A percentile compares a stretch with the other conserved stretches of the same genome.
These are phyloP conservation scores for Notechis scutatus DNA, from an alignment of 2,113 vertebrate species.

Conservation along the genomic window DNA sequence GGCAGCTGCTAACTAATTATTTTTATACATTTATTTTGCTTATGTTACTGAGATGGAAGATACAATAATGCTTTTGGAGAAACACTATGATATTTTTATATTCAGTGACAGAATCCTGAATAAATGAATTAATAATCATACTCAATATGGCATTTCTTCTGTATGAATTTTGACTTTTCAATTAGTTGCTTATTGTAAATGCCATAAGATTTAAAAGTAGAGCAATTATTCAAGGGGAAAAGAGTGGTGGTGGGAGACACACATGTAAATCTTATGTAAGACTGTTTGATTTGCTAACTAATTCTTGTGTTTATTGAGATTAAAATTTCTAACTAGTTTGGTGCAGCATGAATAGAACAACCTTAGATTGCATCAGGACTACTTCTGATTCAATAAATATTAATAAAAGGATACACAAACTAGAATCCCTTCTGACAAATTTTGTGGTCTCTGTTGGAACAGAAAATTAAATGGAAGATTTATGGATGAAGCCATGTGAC, in stretches of 20 bases:
- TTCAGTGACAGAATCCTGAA: not conserved
- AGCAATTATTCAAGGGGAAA: slow-evolving; percentile 18
- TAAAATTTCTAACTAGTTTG: slow-evolving; percentile 26
- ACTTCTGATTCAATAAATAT: slow-evolving; percentile 25
- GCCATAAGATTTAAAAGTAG: not conserved
- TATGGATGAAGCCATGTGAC: slow-evolving; percentile 44
- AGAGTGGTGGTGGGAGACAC: not conserved
- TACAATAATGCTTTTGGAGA: not conserved
- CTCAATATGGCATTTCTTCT: not conserved
- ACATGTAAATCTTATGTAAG: slow-evolving; percentile 34
- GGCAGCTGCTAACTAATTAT: not conserved
- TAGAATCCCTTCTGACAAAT: slow-evolving; percentile 52
- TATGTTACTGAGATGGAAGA: not conserved
- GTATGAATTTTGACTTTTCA: not conserved
- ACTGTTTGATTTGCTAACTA: slow-evolving; percentile 22
- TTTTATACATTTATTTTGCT: not conserved
- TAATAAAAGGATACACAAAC: slow-evolving; percentile 41
- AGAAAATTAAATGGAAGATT: slow-evolving; percentile 58
- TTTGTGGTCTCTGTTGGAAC: slow-evolving; percentile 50
- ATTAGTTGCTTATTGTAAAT: not conserved
- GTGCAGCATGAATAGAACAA: slow-evolving; percentile 1
- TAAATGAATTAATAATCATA: not conserved
- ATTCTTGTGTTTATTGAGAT: slow-evolving; percentile 38
- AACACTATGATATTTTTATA: not conserved
- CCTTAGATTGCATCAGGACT: slow-evolving; percentile 27